Base-by-base conservation (phyloP, 2,797 vertebrate species). In the Semotilus atromaculatus region DNA sequence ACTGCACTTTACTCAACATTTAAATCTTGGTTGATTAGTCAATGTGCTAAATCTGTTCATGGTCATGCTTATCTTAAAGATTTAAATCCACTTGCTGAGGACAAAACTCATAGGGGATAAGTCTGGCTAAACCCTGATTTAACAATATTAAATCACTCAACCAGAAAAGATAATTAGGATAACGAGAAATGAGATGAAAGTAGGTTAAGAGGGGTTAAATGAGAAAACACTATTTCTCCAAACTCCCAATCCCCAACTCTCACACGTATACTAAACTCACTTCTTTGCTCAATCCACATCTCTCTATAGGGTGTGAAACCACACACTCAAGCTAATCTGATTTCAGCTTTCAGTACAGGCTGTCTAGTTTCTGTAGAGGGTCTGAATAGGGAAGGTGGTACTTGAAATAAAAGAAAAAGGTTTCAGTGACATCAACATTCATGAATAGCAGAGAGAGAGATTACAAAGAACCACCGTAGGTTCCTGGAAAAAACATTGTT, bases 271-370 rank as follows among this genome's bases (percentile, higher is more conserved):
- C 70, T 40, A 51, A 31, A 34, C n/a, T 29, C 38, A 36, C 45
- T 18, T 16, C 26, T 62, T 62, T 62, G 11, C 3, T 72, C 85
- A 77, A 81, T 55, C 55, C 78, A 76, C 40, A 71, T 19, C 78
- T 90, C 67, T 87, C 84, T 14, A 64, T 23, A 14, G 19, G 21
- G 73, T 76, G 79, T 85, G 85, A 80, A 86, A 77, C 80, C 19
- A 29, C 21, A 68, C 79, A 84, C 80, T 11, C 29, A 74, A 71
- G 83, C 85, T 43, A 26, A 70, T 71, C 85, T 85, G 62, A 89
- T 89, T 84, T 90, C 84, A 70, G 26, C 84, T 90, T 31, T 90
- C 84, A 90, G 88, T 86, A 84, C 81, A 58, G 34, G 34, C 75
- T 26, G 23, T 78, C 68, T n/a, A 48, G 40, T 70, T 77, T 85